These are phyloP conservation scores for Morinoia aosen DNA, from an alignment of 2,888 invertebrate species.

Conservation along the genomic window DNA sequence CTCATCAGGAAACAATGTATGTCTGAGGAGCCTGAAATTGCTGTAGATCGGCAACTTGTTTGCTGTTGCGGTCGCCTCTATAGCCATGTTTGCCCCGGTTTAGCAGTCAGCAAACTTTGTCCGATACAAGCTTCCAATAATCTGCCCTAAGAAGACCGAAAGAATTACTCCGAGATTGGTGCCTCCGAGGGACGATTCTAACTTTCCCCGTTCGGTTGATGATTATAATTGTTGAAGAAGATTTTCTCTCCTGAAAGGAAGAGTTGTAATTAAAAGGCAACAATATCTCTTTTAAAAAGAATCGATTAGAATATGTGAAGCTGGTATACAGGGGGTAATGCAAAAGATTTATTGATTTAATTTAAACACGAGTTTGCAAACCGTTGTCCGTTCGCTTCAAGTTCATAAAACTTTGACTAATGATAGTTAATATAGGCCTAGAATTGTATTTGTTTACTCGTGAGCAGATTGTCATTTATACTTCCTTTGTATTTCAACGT, in stretches of 20 bases:
- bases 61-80: background rate
- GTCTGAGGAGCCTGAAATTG: background rate
- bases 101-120: background rate
- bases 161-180: background rate
- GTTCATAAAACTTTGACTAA: too few relatives aligned
- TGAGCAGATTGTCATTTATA: too few relatives aligned
- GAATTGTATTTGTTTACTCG: too few relatives aligned
- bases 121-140: slow-evolving; percentile 36
- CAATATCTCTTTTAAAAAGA: background rate
- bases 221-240: background rate
- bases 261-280: background rate
- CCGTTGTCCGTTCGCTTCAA: too few relatives aligned
- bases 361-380: too few relatives aligned
- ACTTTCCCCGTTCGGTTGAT: background rate
- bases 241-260: background rate
- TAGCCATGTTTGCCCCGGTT: background rate
- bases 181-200: background rate
- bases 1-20: background rate
- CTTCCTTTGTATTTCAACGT: too few relatives aligned
- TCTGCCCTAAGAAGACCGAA: background rate
- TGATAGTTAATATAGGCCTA: too few relatives aligned
- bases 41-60: background rate
- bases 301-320: background rate
- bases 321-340: too few relatives aligned
- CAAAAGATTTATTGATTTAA: background rate